Evolutionary conservation across 2,113 vertebrate species (phyloP).

Genomic region (Dipodomys stephensi): DNA sequence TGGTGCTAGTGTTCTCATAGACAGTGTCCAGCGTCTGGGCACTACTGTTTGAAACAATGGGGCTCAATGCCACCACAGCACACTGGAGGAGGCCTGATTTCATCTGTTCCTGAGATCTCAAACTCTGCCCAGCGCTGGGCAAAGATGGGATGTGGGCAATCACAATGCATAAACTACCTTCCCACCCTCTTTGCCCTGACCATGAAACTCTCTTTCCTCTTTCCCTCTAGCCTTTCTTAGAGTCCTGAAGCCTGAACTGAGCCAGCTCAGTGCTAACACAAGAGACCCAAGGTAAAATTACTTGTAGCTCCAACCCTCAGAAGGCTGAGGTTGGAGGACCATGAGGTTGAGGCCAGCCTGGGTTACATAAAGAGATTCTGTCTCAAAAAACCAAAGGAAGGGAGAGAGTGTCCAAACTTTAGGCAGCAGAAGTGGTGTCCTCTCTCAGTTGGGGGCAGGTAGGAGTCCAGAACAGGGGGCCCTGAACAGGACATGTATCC

Average conservation of each 20-base stretch:
- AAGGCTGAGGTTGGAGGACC: not conserved
- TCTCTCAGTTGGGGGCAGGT: rapidly evolving
- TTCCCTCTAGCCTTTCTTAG: not conserved
- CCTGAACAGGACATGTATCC: not conserved
- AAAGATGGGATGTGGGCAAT: not conserved
- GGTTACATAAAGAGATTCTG: not conserved
- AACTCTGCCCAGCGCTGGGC: not conserved
- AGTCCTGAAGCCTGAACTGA: not conserved
- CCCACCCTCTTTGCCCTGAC: not conserved
- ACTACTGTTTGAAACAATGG: not conserved
- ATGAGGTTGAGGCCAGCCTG: not conserved
- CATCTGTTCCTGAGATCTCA: not conserved
- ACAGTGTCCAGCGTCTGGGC: not conserved
- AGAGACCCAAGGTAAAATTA: not conserved
- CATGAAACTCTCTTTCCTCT: not conserved
- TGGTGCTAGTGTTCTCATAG: not conserved
- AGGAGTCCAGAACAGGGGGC: not conserved
- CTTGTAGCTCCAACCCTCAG: not conserved
- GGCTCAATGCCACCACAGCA: not conserved
- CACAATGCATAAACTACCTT: not conserved
- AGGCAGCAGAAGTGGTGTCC: not conserved
- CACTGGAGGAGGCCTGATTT: not conserved
- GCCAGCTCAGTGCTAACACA: not conserved
- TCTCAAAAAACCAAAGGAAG: not conserved
- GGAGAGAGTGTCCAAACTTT: not conserved